phyloP scores from a whole-genome alignment of 2,113 vertebrate genomes.

The Bos javanicus region DNA sequence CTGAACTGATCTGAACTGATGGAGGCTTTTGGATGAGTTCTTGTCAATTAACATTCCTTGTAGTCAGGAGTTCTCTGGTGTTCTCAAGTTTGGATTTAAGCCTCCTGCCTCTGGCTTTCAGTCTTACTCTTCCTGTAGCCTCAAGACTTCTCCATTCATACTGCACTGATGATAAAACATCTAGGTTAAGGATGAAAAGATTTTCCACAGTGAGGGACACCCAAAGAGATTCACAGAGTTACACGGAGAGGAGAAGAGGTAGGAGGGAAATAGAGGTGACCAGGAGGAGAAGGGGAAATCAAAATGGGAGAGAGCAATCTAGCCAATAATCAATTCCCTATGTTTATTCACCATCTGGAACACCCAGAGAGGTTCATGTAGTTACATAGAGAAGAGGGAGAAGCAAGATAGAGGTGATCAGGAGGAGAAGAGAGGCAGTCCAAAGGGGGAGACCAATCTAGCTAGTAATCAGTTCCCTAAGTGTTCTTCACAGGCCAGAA shows the following conservation, averaged over 20 bases:
- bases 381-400: background rate
- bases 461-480: background rate
- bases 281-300: background rate
- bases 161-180: too few relatives aligned
- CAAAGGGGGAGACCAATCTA: background rate
- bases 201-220: background rate
- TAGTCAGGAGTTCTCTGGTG: too few relatives aligned
- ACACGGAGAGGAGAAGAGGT: background rate
- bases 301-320: background rate
- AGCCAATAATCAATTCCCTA: background rate
- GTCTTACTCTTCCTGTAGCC: background rate
- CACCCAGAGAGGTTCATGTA: background rate
- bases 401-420: background rate
- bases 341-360: background rate
- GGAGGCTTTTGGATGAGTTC: too few relatives aligned
- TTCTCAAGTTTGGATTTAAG: too few relatives aligned
- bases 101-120: too few relatives aligned
- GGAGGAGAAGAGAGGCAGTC: background rate
- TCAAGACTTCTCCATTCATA: background rate
- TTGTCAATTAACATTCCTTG: too few relatives aligned
- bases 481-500: background rate
- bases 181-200: background rate
- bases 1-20: too few relatives aligned
- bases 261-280: background rate
- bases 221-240: background rate